Conservation (phyloP, 1,140 invertebrate species). For the Pachypeltis micranthus region DNA sequence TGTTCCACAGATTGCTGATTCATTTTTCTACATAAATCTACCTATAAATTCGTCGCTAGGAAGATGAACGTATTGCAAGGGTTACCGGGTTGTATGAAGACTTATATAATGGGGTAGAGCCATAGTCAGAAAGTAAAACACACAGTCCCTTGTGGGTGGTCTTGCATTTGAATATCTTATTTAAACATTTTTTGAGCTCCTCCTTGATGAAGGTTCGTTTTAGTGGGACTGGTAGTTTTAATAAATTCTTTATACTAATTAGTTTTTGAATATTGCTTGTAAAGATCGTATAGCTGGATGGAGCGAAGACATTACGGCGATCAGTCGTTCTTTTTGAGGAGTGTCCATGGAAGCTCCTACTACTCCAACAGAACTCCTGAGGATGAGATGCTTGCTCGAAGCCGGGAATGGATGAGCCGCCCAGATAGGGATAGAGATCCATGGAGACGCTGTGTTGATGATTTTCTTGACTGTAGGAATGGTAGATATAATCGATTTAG, state of each 20-base stretch:
- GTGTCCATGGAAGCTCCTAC: slow-evolving; percentile 23
- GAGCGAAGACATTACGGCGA: slow-evolving; percentile 21
- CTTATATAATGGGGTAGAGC: neutral
- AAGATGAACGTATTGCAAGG: no score
- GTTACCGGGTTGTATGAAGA: neutral
- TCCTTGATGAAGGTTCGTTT: no score
- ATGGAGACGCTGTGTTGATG: slow-evolving; percentile 25
- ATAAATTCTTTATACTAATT: slow-evolving; percentile 19
- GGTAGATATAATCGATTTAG: slow-evolving; percentile 34
- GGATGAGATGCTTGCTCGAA: slow-evolving; percentile 34
- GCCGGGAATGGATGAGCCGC: slow-evolving; percentile 28
- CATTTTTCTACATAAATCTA: neutral
- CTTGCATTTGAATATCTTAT: neutral
- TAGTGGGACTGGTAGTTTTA: slow-evolving; percentile 29
- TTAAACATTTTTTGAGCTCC: slow-evolving; percentile 30
- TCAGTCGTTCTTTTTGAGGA: slow-evolving; percentile 12
- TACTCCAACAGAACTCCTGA: slow-evolving; percentile 33
- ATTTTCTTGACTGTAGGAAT: slow-evolving; percentile 34
- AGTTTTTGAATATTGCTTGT: slow-evolving; percentile 24
- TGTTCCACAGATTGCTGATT: neutral
- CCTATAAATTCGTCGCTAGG: no score
- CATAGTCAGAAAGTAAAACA: neutral
- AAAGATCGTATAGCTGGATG: slow-evolving; percentile 23
- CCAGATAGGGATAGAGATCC: slow-evolving; percentile 19
- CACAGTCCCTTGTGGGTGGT: neutral